Base-by-base conservation (phyloP, 2,113 vertebrate species). In the Lepisosteus osseus region DNA sequence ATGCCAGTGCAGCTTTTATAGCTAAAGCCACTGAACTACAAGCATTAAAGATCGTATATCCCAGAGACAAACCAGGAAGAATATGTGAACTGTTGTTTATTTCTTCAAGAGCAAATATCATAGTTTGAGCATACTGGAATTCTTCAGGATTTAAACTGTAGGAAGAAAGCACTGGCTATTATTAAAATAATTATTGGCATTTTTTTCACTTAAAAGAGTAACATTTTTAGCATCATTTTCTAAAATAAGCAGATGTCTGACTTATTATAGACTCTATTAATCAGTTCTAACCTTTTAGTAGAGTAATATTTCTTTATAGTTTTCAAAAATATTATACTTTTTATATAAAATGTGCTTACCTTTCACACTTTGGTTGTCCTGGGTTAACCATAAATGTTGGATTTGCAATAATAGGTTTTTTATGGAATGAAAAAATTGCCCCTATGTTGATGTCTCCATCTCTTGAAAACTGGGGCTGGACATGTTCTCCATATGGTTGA, bases 401-500 rank as follows among this genome's bases (percentile, higher is more conserved):
- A 79, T 81, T 84, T 67, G 86, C 83, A 77, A 43, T 80, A 76
- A 78, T 63, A 47, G 87, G 89, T 59, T 84, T 86, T 75, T 90
- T 87, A 73, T 91, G 89, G 74, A 92, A 91, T 76, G 90, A 90
- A 78, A 92, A 92, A 85, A 91, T 88, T 29, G 87, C 91, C 76
- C 91, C 91, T 77, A 92, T 87, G 71, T 77, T 86, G 72, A 90
- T 77, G 71, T 90, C 84, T 51, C 90, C 91, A 51, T 89, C 86
- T 75, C 85, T 90, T 67, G 79, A 87, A 84, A 92, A 91, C 74
- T 86, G 72, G 79, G 87, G 81, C 14, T 82, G 72, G 65, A 89
- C 29, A 29, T 83, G 85, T 87, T 80, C 57, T 83, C 79, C 86
- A 67, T 90, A 91, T 47, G 82, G 77, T 77, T 74, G 80, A 81